A percentile compares a stretch with the other conserved stretches of the same genome.
Conservation (phyloP, 2,797 vertebrate species). For the Chaenodraco wilsoni region DNA sequence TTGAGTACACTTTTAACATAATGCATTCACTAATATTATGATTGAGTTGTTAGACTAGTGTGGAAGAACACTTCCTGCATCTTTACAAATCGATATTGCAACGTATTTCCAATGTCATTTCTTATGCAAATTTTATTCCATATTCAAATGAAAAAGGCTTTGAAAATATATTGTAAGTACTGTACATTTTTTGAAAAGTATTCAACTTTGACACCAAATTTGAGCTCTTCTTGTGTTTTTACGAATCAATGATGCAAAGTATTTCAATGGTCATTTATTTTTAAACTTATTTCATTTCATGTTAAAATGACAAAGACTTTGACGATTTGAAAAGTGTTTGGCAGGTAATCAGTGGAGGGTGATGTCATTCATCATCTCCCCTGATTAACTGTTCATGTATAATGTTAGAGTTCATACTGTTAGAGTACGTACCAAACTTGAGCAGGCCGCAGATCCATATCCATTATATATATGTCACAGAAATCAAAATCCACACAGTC, state of each 20-base stretch:
- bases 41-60: background rate
- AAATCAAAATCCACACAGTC: background rate
- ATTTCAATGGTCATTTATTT: background rate
- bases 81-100: no score
- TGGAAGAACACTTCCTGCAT: background rate
- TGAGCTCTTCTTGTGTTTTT: background rate
- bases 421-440: constrained; percentile 7
- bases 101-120: no score
- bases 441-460: constrained; percentile 15
- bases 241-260: background rate
- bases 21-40: background rate
- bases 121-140: no score
- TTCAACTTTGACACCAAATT: no score
- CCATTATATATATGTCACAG: background rate
- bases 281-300: background rate
- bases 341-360: background rate
- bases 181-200: no score
- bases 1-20: no score
- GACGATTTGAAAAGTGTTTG: background rate
- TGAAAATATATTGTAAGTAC: no score
- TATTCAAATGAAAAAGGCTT: no score
- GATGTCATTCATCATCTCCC: background rate
- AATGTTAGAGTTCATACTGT: background rate
- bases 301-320: background rate
- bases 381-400: no score